Evolutionary conservation across 2,797 vertebrate species (phyloP).

Genomic region (Pteropus rufus): DNA sequence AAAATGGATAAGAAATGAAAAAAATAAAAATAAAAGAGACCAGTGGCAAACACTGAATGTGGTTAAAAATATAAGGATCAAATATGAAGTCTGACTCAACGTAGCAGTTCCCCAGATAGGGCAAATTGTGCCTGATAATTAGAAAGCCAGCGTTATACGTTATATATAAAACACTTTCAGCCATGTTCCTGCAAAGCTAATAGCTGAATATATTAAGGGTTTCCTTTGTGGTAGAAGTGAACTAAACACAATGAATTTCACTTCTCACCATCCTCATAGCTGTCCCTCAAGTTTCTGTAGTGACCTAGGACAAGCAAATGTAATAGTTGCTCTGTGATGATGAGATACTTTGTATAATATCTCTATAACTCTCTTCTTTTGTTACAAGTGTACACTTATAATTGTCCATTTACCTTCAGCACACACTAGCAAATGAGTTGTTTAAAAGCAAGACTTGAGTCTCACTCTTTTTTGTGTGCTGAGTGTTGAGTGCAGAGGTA

Average conservation of each 20-base stretch:
- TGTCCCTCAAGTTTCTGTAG: neutral
- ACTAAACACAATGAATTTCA: neutral
- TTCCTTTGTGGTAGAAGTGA: neutral
- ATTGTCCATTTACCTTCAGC: neutral
- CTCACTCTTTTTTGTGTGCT: neutral
- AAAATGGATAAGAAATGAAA: neutral
- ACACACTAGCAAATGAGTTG: neutral
- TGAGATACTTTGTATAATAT: neutral
- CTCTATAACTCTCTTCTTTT: neutral
- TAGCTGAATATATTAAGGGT: neutral
- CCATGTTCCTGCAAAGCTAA: neutral
- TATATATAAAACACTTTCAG: neutral
- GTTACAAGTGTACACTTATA: fast-evolving
- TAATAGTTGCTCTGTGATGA: neutral
- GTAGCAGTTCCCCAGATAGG: neutral
- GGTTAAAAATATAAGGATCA: no score
- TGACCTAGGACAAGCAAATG: neutral
- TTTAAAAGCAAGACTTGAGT: neutral
- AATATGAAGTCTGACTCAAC: no score
- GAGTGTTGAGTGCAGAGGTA: neutral
- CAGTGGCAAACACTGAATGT: no score
- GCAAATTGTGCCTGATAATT: neutral
- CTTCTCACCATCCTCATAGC: neutral
- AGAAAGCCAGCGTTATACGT: neutral
- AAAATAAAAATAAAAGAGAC: neutral